These are phyloP conservation scores for Lepeophtheirus salmonis DNA, from an alignment of 1,140 invertebrate genomes.

Conservation along the genomic window DNA sequence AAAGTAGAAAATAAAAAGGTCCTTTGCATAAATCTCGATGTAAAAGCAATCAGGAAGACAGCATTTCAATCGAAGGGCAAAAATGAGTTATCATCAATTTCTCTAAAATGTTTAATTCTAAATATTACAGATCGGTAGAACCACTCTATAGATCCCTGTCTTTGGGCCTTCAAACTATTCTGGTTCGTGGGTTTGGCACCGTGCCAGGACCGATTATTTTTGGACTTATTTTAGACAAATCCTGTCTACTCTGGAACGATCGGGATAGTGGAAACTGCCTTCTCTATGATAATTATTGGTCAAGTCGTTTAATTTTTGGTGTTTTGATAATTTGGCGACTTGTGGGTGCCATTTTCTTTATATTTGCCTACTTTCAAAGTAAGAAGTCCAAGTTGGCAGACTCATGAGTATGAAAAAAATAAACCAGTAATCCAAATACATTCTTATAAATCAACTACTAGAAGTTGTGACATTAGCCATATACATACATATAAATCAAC, in stretches of 20 bases:
- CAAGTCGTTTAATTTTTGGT: background rate
- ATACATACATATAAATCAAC: too few relatives aligned
- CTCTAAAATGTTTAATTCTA: background rate
- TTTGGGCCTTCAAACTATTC: slow-evolving; percentile 12
- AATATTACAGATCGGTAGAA: slow-evolving; percentile 6
- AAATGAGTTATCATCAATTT: background rate
- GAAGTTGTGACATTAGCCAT: too few relatives aligned
- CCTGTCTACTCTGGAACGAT: slow-evolving; percentile 13
- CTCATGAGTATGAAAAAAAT: background rate
- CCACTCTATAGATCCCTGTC: slow-evolving; percentile 4
- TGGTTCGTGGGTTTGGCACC: slow-evolving; percentile 11
- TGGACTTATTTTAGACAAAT: slow-evolving; percentile 3
- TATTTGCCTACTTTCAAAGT: background rate
- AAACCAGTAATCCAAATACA: too few relatives aligned
- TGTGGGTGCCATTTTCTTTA: slow-evolving; percentile 1
- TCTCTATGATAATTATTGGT: slow-evolving; percentile 6
- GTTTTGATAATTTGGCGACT: slow-evolving; percentile 5
- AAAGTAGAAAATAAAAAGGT: background rate
- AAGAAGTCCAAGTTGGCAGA: background rate
- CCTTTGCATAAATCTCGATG: background rate
- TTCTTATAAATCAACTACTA: too few relatives aligned
- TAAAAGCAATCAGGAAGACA: too few relatives aligned
- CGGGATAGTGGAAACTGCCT: background rate
- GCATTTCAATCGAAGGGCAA: background rate
- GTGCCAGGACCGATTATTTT: slow-evolving; percentile 14